Evolutionary conservation across 2,888 invertebrate genomes (phyloP), one percentile per base, ranked within the genome.

Genomic region (Drosophila recens): DNA sequence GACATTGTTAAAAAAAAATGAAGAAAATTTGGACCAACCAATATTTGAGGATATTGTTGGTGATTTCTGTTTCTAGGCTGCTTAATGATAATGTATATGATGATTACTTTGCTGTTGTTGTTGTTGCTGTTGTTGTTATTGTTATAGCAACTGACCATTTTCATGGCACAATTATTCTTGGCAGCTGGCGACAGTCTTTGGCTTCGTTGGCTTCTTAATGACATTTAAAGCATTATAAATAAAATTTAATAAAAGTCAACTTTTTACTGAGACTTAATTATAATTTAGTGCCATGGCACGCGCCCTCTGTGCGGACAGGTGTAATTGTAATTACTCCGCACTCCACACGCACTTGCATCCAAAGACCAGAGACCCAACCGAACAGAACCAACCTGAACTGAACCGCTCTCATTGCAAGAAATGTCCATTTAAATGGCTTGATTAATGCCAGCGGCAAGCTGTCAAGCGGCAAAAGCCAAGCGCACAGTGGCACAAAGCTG

Each of bases 341-440:
- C 64, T 46, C 49, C 48, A 17, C 38, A 36, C 67, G 52, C 63
- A 72, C 45, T 62, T 15, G 9, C 36, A n/a, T 42, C 34, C 56
- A 57, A 36, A 34, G 56, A 36, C 56, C 56, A 56, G 17, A 34
- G 33, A 20, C 43, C 42, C 11, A 53, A 53, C 53, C 27, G 17
- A 17, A 49, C 49, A 0, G 17, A 51, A 27, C 40, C 27, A 3
- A 27, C n/a, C 11, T 9, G 33, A 54, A 23, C n/a, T n/a, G 59
- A 42, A 57, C 56, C 56, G 68, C 67, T 63, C 63, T 79, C 78
- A 78, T 75, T 68, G 75, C 71, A 61, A 75, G 84, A 80, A 86
- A 86, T 86, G 89, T 80, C 73, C 89, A 88, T 90, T 86, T 86
- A 89, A 86, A 88, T 86, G 80, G 83, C 90, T 86, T 86, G 86